These are phyloP conservation scores for Lucinisca nassula DNA, from an alignment of 2,888 invertebrate species.

Conservation along the genomic window DNA sequence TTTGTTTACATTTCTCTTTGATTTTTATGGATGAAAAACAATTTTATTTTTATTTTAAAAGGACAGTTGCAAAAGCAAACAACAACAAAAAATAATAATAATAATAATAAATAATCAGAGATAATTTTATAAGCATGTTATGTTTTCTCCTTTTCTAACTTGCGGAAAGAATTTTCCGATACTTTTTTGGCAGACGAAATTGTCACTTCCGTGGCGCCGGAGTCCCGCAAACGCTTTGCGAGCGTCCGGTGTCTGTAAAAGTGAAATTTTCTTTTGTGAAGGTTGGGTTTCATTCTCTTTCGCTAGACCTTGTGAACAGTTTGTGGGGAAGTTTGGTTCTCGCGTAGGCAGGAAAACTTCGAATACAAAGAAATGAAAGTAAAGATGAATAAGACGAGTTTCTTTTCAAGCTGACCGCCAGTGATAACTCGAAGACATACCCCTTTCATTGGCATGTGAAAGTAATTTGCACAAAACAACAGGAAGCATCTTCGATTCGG, in stretches of 20 bases:
- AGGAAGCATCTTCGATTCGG: too few relatives aligned
- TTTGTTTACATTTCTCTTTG: conserved; percentile 10
- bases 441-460: not conserved
- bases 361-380: not conserved
- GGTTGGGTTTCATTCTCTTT: not conserved
- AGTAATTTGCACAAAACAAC: not conserved
- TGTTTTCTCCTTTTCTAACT: not conserved
- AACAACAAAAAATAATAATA: too few relatives aligned
- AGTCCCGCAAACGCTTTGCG: conserved; percentile 26
- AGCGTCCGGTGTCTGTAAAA: conserved; percentile 44
- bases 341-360: not conserved
- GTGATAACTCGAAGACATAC: not conserved
- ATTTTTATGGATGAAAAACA: too few relatives aligned
- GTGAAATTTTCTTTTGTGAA: conserved; percentile 59
- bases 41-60: too few relatives aligned
- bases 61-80: too few relatives aligned
- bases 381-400: not conserved
- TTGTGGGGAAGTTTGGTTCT: conserved; percentile 57
- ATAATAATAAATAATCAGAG: too few relatives aligned
- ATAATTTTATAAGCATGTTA: not conserved
- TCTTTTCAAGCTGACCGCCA: not conserved
- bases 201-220: conserved; percentile 72
- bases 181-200: conserved; percentile 62
- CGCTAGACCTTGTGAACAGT: conserved; percentile 45
- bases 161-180: not conserved